phyloP scores from a whole-genome alignment of 2,888 invertebrate genomes.

The Volucella inflata region DNA sequence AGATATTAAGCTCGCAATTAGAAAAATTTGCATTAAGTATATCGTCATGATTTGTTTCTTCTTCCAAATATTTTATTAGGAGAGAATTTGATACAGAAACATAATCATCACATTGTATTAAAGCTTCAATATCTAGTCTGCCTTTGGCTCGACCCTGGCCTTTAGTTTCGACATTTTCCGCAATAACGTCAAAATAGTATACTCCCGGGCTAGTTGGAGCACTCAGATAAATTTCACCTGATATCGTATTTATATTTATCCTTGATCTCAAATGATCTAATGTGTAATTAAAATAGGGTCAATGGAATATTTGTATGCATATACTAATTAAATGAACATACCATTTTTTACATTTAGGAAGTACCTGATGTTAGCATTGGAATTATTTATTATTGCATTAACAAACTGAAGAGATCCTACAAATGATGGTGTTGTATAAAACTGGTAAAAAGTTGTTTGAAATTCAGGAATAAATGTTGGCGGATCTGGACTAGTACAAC shows the following conservation, averaged over 20 bases:
- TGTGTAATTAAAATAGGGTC: neutral
- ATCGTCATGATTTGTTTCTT: constrained; percentile 76
- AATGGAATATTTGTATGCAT: neutral
- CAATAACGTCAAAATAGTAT: constrained; percentile 76
- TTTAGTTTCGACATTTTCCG: constrained; percentile 68
- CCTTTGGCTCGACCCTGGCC: constrained; percentile 60
- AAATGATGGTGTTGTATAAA: constrained; percentile 66
- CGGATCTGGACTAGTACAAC: constrained; percentile 31
- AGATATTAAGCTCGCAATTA: constrained; percentile 76
- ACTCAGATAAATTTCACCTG: constrained; percentile 76
- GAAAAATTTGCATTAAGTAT: constrained; percentile 73
- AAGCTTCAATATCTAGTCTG: constrained; percentile 71
- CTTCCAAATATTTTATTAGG: constrained; percentile 77
- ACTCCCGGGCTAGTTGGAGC: constrained; percentile 72
- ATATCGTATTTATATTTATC: constrained; percentile 65
- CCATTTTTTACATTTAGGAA: constrained; percentile 70
- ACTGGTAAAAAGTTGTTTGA: constrained; percentile 53
- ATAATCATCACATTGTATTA: constrained; percentile 75
- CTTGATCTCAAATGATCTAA: constrained; percentile 71
- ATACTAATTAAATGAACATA: constrained; percentile 38
- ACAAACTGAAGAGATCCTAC: constrained; percentile 76
- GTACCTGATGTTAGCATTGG: constrained; percentile 67
- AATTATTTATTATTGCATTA: constrained; percentile 62
- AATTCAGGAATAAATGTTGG: constrained; percentile 63
- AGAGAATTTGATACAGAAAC: constrained; percentile 75